Conservation (phyloP, 2,797 vertebrate species). For the Meda fulgida region DNA sequence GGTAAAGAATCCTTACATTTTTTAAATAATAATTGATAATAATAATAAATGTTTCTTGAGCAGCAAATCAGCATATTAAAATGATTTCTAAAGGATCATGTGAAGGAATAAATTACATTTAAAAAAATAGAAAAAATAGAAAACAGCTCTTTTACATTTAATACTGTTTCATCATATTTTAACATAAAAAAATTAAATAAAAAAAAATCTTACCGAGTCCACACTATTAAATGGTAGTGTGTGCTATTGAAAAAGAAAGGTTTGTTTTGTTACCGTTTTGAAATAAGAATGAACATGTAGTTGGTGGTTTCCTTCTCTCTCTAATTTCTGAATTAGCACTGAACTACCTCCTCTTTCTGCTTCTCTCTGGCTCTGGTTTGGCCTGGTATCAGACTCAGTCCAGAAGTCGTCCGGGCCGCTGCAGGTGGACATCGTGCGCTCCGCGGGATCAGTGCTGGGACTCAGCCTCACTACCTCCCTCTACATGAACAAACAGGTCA, state of each 20-base stretch:
- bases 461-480: constrained; percentile 84
- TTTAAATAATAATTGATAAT: neutral
- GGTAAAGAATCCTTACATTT: neutral
- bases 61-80: neutral
- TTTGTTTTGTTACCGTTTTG: neutral
- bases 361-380: constrained; percentile 57
- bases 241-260: neutral
- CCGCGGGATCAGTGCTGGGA: constrained; percentile 86
- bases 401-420: constrained; percentile 89
- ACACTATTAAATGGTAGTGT: neutral
- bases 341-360: neutral
- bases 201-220: neutral
- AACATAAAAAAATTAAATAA: neutral
- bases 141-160: no score
- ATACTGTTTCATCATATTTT: no score
- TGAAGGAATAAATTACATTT: neutral
- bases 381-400: constrained; percentile 82
- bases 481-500: constrained; percentile 90
- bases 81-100: neutral
- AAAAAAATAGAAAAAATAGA: no score
- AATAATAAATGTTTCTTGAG: neutral
- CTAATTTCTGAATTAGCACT: neutral
- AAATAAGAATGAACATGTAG: neutral
- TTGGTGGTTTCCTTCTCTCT: neutral
- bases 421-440: constrained; percentile 92